Evolutionary conservation across 2,113 vertebrate species (phyloP).

Genomic region (Lamprologus sp.): DNA sequence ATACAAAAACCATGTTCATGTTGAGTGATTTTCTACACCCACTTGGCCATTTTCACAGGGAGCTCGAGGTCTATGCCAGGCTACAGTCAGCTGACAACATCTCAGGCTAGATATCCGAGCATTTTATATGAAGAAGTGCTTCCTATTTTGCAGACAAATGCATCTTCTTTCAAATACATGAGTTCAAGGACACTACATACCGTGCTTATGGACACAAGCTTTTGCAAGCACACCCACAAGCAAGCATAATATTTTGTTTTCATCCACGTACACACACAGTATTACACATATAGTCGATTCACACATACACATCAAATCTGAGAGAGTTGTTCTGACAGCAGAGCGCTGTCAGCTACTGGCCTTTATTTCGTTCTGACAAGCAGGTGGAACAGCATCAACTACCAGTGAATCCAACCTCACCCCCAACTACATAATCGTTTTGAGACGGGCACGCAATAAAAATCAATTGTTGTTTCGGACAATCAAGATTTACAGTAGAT

Average conservation of each 20-base stretch:
- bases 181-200: constrained; percentile 17
- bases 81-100: not conserved
- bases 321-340: constrained; percentile 31
- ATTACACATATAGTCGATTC: not conserved
- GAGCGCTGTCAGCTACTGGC: constrained; percentile 1
- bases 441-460: not conserved
- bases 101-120: not conserved
- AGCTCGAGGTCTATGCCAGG: not conserved
- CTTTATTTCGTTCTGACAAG: constrained; percentile 2
- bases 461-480: not conserved
- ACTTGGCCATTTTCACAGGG: not conserved
- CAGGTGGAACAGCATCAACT: constrained; percentile 5
- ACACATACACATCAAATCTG: not conserved
- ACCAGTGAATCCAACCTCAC: not conserved
- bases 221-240: not conserved
- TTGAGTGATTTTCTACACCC: not conserved
- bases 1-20: not conserved
- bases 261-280: not conserved
- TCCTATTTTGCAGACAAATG: not conserved
- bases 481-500: not conserved
- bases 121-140: not conserved
- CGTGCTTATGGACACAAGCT: not conserved
- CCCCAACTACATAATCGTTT: not conserved
- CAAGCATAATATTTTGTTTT: not conserved
- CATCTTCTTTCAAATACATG: not conserved